These are phyloP conservation scores for Ammospiza nelsoni DNA, from an alignment of 2,113 vertebrate genomes.

Conservation along the genomic window DNA sequence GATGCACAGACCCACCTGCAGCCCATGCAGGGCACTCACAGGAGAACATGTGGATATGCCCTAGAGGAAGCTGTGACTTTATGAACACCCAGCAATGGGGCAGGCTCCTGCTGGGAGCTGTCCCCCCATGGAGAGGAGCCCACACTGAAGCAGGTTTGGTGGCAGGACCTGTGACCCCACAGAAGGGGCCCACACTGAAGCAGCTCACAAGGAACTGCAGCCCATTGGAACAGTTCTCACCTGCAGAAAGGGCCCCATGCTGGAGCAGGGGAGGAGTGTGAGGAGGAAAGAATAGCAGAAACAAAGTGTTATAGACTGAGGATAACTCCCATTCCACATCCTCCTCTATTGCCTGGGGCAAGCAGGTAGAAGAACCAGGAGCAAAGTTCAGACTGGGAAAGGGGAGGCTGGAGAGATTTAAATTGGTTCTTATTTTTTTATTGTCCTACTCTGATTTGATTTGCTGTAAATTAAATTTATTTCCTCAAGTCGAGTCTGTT, in stretches of 20 bases:
- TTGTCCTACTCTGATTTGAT: background rate
- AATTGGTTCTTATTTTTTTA: background rate
- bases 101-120: background rate
- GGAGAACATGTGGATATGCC: too few relatives aligned
- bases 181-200: background rate
- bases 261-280: background rate
- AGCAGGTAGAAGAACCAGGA: background rate
- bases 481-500: background rate
- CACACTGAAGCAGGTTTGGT: background rate
- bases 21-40: background rate
- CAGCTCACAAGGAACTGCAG: background rate
- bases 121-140: background rate
- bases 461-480: background rate
- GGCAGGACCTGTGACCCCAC: background rate
- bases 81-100: rapidly evolving
- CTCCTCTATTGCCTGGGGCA: rapidly evolving
- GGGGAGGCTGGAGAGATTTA: background rate
- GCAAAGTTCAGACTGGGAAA: background rate
- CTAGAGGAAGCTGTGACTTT: background rate
- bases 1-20: background rate
- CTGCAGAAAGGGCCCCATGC: rapidly evolving
- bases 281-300: background rate
- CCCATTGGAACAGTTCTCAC: background rate
- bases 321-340: background rate
- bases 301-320: rapidly evolving